Conservation (phyloP, 2,113 vertebrate genomes). For the Sceloporus tristichus region DNA sequence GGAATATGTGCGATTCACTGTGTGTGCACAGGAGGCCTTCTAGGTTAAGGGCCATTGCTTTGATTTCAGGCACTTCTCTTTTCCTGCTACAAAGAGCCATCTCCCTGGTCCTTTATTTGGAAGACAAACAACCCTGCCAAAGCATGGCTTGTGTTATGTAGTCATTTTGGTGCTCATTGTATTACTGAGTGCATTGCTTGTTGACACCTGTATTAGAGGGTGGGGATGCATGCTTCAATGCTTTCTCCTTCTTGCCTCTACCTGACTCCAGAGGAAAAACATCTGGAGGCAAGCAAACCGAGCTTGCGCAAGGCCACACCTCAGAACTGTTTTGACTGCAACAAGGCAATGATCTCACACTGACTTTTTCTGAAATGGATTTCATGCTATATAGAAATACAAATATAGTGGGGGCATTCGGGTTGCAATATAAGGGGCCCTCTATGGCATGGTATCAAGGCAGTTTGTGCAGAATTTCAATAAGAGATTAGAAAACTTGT, state of each 20-base stretch:
- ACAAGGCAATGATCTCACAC: background rate
- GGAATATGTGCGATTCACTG: background rate
- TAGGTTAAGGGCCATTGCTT: background rate
- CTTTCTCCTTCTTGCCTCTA: slow-evolving; percentile 34
- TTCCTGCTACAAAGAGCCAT: background rate
- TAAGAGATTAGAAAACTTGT: background rate
- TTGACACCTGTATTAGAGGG: slow-evolving; percentile 44
- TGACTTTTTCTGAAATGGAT: background rate
- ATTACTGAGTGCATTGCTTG: slow-evolving; percentile 21
- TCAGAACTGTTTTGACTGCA: background rate
- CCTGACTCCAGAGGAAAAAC: slow-evolving; percentile 66
- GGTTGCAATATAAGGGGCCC: background rate
- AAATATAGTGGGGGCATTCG: background rate
- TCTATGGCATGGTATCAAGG: background rate
- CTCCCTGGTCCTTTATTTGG: rapidly evolving
- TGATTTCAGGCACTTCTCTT: background rate
- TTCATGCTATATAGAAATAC: background rate
- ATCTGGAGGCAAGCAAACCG: background rate
- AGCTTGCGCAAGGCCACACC: background rate
- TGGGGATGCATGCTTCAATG: slow-evolving; percentile 5
- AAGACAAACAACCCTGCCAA: rapidly evolving
- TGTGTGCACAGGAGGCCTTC: background rate
- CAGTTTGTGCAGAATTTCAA: background rate
- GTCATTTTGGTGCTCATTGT: rapidly evolving
- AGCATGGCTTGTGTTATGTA: background rate